A percentile compares a stretch with the other conserved stretches of the same genome.
Conservation (phyloP, 2,113 vertebrate species). For the Zosterops japonicus region DNA sequence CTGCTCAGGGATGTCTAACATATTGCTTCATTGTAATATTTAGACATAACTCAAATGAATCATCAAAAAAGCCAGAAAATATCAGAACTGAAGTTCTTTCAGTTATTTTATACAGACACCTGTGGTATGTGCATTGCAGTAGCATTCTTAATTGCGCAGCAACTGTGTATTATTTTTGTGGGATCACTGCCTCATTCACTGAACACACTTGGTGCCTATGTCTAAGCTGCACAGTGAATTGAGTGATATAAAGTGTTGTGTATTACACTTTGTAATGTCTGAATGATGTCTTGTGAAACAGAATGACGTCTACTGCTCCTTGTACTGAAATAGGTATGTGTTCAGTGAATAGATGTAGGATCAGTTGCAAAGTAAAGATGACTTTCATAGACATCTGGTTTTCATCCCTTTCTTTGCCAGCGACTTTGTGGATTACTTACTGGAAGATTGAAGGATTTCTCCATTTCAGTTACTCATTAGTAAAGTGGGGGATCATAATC, state of each 20-base stretch:
- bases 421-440: neutral
- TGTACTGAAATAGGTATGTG: neutral
- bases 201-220: neutral
- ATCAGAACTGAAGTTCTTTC: neutral
- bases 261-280: neutral
- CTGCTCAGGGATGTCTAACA: neutral
- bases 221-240: neutral
- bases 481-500: neutral
- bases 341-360: neutral
- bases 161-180: neutral
- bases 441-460: neutral
- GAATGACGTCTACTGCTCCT: neutral
- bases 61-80: conserved; percentile 31
- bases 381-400: neutral
- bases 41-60: conserved; percentile 28
- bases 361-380: neutral
- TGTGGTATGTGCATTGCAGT: neutral
- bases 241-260: neutral
- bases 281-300: conserved; percentile 21
- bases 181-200: neutral
- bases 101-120: neutral
- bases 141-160: neutral
- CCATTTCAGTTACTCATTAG: neutral
- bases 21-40: conserved; percentile 8
- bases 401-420: neutral